Conservation (phyloP, 2,888 invertebrate species). For the Cheilosia urbana region DNA sequence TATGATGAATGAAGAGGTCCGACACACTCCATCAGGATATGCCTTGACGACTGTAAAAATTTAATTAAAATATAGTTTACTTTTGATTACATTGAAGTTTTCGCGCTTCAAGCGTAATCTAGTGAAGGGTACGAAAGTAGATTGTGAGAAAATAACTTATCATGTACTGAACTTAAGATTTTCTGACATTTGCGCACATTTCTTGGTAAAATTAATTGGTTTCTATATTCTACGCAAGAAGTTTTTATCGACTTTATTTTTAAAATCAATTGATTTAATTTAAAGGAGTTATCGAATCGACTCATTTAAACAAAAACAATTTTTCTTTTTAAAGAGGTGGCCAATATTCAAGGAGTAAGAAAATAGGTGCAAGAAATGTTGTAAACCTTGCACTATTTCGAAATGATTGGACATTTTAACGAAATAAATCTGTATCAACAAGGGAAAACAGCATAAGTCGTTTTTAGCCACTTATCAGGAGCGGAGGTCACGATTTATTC, state of each 20-base stretch:
- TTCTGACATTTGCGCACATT: constrained; percentile 7
- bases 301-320: too few relatives aligned
- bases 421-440: too few relatives aligned
- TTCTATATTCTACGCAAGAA: neutral
- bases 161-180: constrained; percentile 14
- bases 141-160: neutral
- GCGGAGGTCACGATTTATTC: too few relatives aligned
- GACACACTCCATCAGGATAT: neutral
- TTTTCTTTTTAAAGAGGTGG: too few relatives aligned
- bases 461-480: too few relatives aligned
- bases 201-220: neutral
- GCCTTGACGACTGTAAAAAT: constrained; percentile 2
- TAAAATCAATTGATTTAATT: neutral
- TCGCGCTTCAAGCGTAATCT: constrained; percentile 22
- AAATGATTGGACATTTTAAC: too few relatives aligned
- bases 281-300: too few relatives aligned
- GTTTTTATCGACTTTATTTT: neutral
- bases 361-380: too few relatives aligned
- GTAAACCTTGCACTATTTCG: too few relatives aligned
- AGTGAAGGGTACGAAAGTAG: neutral
- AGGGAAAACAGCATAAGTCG: too few relatives aligned
- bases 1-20: too few relatives aligned
- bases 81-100: constrained; percentile 29
- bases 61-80: constrained; percentile 3
- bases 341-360: too few relatives aligned